Conservation (phyloP, 2,888 invertebrate genomes). For the Pterobdella sp. region DNA sequence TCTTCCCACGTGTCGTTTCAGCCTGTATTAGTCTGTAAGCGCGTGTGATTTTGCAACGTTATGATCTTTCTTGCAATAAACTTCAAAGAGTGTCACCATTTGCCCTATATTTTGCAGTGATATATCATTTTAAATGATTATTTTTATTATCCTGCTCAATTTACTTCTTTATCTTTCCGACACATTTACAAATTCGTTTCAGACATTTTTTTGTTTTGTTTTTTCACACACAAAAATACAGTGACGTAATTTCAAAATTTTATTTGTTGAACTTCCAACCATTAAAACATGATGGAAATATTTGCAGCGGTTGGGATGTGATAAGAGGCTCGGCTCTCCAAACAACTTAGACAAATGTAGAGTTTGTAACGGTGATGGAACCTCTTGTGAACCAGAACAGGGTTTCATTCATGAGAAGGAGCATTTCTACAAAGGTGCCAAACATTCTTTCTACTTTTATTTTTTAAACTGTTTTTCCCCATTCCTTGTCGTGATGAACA, state of each 20-base stretch:
- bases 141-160: neutral
- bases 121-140: neutral
- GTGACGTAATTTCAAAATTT: no score
- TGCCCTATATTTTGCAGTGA: no score
- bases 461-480: neutral
- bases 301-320: slow-evolving; percentile 51
- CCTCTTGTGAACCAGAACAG: slow-evolving; percentile 45
- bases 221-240: no score
- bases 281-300: neutral
- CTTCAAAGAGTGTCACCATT: no score
- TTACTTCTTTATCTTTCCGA: neutral
- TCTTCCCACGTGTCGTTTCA: no score
- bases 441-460: neutral
- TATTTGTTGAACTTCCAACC: neutral
- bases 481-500: neutral
- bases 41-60: no score
- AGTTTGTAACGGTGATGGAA: slow-evolving; percentile 49
- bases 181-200: neutral
- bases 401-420: slow-evolving; percentile 33
- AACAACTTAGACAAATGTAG: slow-evolving; percentile 48
- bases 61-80: no score
- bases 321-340: slow-evolving; percentile 46
- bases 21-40: no score
- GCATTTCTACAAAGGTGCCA: slow-evolving; percentile 6
- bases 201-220: no score